Evolutionary conservation across 2,113 vertebrate species (phyloP).

Genomic region (Guaruba guarouba): DNA sequence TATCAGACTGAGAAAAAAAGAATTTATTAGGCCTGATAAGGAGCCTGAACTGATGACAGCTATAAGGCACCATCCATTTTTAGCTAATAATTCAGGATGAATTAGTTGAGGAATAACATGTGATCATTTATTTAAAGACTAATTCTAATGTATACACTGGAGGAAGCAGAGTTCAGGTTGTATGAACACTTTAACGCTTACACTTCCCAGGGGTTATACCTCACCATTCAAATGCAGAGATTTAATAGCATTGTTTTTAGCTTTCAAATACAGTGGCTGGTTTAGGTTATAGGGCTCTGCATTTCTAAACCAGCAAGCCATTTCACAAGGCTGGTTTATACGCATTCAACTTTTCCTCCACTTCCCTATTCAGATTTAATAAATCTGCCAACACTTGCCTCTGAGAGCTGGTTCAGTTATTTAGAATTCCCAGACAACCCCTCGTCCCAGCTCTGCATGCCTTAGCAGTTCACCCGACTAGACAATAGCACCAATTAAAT

Average conservation of each 20-base stretch:
- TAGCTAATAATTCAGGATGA: slow-evolving; percentile 44
- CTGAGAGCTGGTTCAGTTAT: neutral
- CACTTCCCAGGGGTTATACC: neutral
- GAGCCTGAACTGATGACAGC: slow-evolving; percentile 38
- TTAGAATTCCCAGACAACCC: neutral
- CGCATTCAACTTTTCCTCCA: neutral
- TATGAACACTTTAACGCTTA: neutral
- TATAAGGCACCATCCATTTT: slow-evolving; percentile 32
- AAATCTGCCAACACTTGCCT: slow-evolving; percentile 22
- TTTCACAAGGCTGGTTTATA: neutral
- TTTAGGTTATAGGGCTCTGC: neutral
- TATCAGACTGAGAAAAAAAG: neutral
- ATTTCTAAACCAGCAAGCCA: neutral
- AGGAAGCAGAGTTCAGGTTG: neutral
- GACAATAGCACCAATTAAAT: neutral
- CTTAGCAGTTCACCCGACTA: neutral
- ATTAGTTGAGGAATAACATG: slow-evolving; percentile 56
- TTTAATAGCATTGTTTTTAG: neutral
- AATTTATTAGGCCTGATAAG: neutral
- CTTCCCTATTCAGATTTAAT: neutral
- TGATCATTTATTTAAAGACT: slow-evolving; percentile 55
- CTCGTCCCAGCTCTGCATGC: neutral
- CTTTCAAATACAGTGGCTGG: neutral
- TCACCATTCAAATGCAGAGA: neutral
- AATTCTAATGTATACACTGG: neutral